Evolutionary conservation across 1,140 invertebrate genomes (phyloP), one percentile per base, ranked within the genome.

Genomic region (Drosophila navojoa): DNA sequence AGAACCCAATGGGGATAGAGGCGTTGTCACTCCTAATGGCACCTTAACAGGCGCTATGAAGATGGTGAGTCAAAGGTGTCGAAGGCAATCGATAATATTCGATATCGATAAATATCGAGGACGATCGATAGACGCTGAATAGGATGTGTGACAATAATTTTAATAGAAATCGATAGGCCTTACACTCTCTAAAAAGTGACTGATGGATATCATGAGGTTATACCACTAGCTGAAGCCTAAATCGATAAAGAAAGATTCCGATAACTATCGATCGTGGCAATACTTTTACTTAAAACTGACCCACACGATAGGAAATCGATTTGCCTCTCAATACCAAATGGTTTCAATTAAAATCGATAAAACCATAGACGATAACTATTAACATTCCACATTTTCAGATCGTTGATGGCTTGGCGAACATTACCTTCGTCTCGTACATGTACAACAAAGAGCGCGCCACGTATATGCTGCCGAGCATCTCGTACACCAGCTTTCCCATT

Each of bases 401-500:
- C 11, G 59, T 89, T 4, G 76, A 90, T 1, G 84, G 76, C 7
- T 19, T 53, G 5, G 86, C 68, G 1, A 91, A 91, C 49, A 38
- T 91, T 0, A 90, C 90, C 2, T 90, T 91, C 6, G 77, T 71
- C 3, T 72, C 74, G 15, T 82, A 52, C 13, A 80, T 90, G 78
- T 91, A 91, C 66, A 85, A 50, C 52, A 78, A 72, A 16, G 69
- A 71, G 1, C 76, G 87, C 0, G 19, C 77, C 5, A 44, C 64
- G n/a, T 25, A 74, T 9, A 90, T 91, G 86, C 58, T 77, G 50
- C 78, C 90, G 3, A 76, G 74, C 38, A 55, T 74, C 1, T 71
- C 78, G 13, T 91, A 89, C 44, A 71, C 71, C 16, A 86, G 76
- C 25, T 86, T 89, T 13, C 84, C 90, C 5, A 74, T 90, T 0